Conservation (phyloP, 2,888 invertebrate species). For the Kuschelorhynchus macadamiae region DNA sequence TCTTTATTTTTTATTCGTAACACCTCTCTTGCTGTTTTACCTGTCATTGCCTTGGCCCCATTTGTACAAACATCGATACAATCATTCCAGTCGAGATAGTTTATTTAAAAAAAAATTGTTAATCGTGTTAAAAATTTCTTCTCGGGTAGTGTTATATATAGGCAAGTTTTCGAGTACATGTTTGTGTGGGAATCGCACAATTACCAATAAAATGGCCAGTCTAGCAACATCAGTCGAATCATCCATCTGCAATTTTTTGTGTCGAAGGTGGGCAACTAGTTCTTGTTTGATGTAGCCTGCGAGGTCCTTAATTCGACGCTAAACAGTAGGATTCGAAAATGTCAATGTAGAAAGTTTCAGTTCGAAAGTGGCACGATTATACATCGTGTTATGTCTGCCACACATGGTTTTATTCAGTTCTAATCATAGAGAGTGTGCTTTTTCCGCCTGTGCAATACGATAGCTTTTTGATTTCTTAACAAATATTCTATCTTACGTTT, state of each 20-base stretch:
- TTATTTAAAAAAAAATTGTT: no score
- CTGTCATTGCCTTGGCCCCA: conserved; percentile 9
- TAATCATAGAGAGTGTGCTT: no score
- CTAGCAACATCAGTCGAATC: conserved; percentile 50
- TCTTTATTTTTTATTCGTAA: conserved; percentile 3
- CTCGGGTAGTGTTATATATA: conserved; percentile 41
- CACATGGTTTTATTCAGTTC: no score
- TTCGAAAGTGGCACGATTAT: no score
- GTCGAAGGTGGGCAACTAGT: not conserved
- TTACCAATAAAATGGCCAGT: conserved; percentile 44
- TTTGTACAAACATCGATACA: conserved; percentile 39
- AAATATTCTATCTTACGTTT: no score
- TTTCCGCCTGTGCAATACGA: no score
- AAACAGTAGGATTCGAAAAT: conserved; percentile 2
- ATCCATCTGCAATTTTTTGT: conserved; percentile 47
- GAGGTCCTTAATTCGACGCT: conserved; percentile 17
- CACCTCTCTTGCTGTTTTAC: conserved; percentile 10
- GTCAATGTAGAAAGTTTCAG: not conserved
- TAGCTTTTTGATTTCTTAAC: no score
- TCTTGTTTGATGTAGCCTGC: not conserved
- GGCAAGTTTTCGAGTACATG: conserved; percentile 43
- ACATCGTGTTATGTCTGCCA: no score
- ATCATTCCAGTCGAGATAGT: conserved; percentile 24
- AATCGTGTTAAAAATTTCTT: conserved; percentile 25
- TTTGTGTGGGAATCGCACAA: no score